Base-by-base conservation (phyloP, 2,797 vertebrate genomes). In the Liparis tanakae region DNA sequence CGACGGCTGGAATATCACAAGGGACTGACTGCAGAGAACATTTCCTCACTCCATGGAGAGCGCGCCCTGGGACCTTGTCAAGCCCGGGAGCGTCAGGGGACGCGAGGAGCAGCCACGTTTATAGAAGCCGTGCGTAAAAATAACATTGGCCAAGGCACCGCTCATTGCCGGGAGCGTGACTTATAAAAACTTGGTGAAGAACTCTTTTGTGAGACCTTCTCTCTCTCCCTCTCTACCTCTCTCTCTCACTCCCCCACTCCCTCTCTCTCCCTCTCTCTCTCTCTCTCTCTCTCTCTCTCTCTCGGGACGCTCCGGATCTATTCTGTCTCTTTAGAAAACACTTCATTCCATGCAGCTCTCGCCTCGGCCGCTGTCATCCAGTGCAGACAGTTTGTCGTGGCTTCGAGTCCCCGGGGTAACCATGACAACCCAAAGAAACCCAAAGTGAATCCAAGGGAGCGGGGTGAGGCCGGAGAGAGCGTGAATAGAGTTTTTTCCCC, bases 351-450 rank as follows among this genome's bases (percentile, higher is more conserved):
- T 93, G 95, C 94, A 93, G 83, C 89, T 92, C 94, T 92, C 91
- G 88, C 91, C 89, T 92, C 91, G 90, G 92, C 93, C 92, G 91
- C 94, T 95, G 95, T 95, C 95, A 94, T 91, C 91, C 88, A 92
- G 94, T 91, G 94, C 90, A 94, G 94, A 94, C 94, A 83, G 91
- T 93, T 89, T 90, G 93, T 93, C 94, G 93, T 92, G 93, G 94
- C 92, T 94, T 93, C 90, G 92, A 93, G 94, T 94, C 93, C 87
- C 92, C 89, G 87, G 85, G 91, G 96, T 96, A 94, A 95, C 96
- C 95, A 97, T 96, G 96, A 95, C 95, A 95, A 97, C 96, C 92
- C 87, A 92, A 84, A 94, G 93, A 92, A 93, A 94, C 91, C 93
- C 94, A 88, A 94, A 95, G 94, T 96, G 95, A 96, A 95, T 95